Evolutionary conservation across 2,113 vertebrate species (phyloP), one percentile per base, ranked within the genome.

Genomic region (Centropristis striata): DNA sequence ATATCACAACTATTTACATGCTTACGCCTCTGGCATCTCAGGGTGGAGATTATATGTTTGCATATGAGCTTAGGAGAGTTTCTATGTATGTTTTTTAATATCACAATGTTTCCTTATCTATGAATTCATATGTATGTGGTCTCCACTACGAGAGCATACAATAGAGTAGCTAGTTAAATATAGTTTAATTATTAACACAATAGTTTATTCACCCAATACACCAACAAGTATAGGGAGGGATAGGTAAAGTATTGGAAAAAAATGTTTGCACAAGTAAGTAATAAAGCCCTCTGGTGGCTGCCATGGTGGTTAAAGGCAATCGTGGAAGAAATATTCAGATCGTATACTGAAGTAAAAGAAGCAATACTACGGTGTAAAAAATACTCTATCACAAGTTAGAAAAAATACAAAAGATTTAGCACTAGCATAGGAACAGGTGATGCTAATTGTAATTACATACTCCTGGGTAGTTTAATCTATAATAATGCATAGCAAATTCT

Each of bases 1-100:
- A 86, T 81, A 86, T 90, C 87, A 86, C 87, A 89, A 83, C 71
- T 60, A 83, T 90, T 90, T 92, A 89, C 72, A 84, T 90, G 85
- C 72, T 82, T 76, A 42, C 63, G 72, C 57, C 58, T 90, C 83
- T 76, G 49, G 79, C 73, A 83, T 39, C 58, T 83, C 57, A 41
- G n/a, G 39, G 20, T 39, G 39, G 3, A 28, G 27, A 54, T 55
- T 46, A 13, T 41, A 32, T 75, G 55, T 57, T 37, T 74, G 42
- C 59, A 10, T 57, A 51, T 51, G 23, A 51, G 41, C 14, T 53
- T n/a, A 25, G 21, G 13, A 25, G 23, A 7, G 0, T 53, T 18
- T 58, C 13, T 64, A 6, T n/a, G 47, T 28, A 14, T 50, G 54
- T 32, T 9, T 54, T 44, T 32, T 16, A 15, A 36, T 25, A 25